Evolutionary conservation across 2,113 vertebrate genomes (phyloP).

Genomic region (Epinephelus lanceolatus): DNA sequence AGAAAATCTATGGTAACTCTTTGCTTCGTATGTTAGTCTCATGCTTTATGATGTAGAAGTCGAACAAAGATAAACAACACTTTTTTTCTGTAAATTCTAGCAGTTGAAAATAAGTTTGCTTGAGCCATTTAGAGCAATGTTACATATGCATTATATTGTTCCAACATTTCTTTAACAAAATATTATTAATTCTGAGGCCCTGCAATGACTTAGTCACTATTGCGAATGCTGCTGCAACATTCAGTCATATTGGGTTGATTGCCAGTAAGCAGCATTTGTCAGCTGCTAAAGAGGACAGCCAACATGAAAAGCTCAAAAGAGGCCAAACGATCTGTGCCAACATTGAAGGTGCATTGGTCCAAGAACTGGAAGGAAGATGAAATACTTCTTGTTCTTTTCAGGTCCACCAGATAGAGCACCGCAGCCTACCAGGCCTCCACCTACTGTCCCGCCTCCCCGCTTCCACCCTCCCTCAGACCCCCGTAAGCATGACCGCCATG

Average conservation of each 20-base stretch:
- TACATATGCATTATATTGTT: background rate
- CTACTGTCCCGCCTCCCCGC: conserved; percentile 94
- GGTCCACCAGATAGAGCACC: conserved; percentile 96
- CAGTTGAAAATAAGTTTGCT: background rate
- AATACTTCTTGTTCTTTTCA: conserved; percentile 72
- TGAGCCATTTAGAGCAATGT: background rate
- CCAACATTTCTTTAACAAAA: conserved; percentile 29
- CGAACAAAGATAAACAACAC: background rate
- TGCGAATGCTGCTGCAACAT: conserved; percentile 20
- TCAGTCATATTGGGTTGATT: conserved; percentile 37
- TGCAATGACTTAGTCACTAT: conserved; percentile 30
- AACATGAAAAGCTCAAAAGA: conserved; percentile 37
- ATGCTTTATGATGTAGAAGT: background rate
- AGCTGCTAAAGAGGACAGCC: conserved; percentile 54
- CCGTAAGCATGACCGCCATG: conserved; percentile 92
- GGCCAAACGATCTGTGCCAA: conserved; percentile 27
- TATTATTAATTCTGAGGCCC: background rate
- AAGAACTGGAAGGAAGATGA: too few relatives aligned
- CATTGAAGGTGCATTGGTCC: background rate
- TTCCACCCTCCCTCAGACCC: conserved; percentile 93
- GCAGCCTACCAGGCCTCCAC: conserved; percentile 94
- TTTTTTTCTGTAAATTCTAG: background rate
- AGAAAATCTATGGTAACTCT: conserved; percentile 86
- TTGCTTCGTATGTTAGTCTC: background rate
- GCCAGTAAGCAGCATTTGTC: conserved; percentile 64